phyloP scores from a whole-genome alignment of 2,113 vertebrate genomes.

The Eolophus roseicapilla region DNA sequence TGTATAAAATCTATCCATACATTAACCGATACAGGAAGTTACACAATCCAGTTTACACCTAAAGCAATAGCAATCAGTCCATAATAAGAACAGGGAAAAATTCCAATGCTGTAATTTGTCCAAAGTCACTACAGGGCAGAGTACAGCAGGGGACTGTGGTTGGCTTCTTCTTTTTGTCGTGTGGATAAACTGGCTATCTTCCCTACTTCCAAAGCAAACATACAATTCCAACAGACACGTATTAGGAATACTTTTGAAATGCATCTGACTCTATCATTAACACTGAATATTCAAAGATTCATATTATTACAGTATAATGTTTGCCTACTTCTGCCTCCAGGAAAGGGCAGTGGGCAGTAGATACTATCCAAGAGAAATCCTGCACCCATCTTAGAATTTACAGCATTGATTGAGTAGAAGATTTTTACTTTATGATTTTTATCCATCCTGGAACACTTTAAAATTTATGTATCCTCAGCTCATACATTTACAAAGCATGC shows the following conservation, averaged over 20 bases:
- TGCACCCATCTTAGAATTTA: background rate
- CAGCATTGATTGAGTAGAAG: background rate
- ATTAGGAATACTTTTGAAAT: conserved; percentile 52
- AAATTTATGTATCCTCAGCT: background rate
- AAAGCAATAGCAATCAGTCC: conserved; percentile 29
- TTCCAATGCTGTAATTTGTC: background rate
- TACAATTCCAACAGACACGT: conserved; percentile 28
- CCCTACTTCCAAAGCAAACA: conserved; percentile 62
- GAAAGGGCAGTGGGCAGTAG: background rate
- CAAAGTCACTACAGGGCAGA: background rate
- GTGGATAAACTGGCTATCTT: conserved; percentile 24
- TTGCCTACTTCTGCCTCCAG: background rate
- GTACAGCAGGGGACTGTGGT: background rate
- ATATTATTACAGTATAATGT: background rate
- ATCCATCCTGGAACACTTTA: background rate
- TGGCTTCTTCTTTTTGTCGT: background rate
- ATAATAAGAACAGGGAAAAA: conserved; percentile 32
- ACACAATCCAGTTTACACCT: conserved; percentile 60
- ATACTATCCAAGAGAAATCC: background rate
- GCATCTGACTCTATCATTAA: conserved; percentile 26
- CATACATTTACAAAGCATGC: conserved; percentile 49
- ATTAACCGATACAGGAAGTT: conserved; percentile 64
- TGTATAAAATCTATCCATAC: conserved; percentile 61
- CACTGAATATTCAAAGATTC: conserved; percentile 57
- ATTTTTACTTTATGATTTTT: background rate